Conservation (phyloP, 2,888 invertebrate species). For the Micropterix aruncella region DNA sequence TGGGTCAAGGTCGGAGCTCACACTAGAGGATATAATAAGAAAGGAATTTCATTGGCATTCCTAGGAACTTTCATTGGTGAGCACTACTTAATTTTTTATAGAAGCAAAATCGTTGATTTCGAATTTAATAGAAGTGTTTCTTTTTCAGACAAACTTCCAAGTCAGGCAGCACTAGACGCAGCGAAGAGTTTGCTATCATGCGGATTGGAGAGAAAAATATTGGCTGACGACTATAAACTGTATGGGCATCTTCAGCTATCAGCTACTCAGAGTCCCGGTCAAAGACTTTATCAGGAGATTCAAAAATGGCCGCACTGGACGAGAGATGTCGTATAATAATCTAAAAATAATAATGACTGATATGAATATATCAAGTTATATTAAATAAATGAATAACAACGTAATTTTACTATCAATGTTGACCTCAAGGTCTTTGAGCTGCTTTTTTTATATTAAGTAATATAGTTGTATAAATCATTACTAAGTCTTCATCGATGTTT, state of each 20-base stretch:
- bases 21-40: constrained; percentile 40
- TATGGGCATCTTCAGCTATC: constrained; percentile 44
- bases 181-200: constrained; percentile 41
- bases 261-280: constrained; percentile 29
- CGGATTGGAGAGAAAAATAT: constrained; percentile 43
- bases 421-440: too few relatives aligned
- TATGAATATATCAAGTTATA: too few relatives aligned
- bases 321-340: not conserved
- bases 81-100: too few relatives aligned
- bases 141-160: constrained; percentile 43
- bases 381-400: too few relatives aligned
- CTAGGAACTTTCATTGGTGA: constrained; percentile 36
- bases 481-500: too few relatives aligned
- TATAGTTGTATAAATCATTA: too few relatives aligned
- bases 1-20: constrained; percentile 48
- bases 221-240: constrained; percentile 39
- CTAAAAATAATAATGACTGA: too few relatives aligned
- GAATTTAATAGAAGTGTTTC: too few relatives aligned
- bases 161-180: constrained; percentile 36
- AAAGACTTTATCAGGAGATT: constrained; percentile 27
- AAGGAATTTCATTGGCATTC: constrained; percentile 47
- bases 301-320: constrained; percentile 31
- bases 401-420: too few relatives aligned
- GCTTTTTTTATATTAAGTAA: too few relatives aligned
- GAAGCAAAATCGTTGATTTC: too few relatives aligned